Percentiles rank a stretch among this genome's conserved stretches.
Conservation (phyloP, 2,113 vertebrate species). For the Cisticola juncidis region DNA sequence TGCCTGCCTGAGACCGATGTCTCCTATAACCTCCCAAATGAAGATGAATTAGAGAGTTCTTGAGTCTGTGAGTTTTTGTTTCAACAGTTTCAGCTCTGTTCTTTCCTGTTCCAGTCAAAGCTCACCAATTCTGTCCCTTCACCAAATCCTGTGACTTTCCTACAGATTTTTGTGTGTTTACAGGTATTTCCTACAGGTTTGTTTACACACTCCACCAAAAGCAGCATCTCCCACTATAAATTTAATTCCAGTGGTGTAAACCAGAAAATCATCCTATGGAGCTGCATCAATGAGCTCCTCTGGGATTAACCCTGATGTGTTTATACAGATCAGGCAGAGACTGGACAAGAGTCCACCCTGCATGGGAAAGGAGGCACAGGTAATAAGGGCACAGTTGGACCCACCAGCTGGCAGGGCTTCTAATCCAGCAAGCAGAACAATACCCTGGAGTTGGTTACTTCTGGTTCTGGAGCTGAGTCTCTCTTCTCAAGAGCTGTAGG, state of each 20-base stretch:
- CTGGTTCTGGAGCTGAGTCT: not conserved
- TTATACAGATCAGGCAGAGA: not conserved
- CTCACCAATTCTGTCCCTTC: not conserved
- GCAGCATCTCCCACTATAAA: not conserved
- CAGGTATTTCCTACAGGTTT: rapidly evolving
- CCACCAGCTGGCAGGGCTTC: not conserved
- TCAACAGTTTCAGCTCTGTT: not conserved
- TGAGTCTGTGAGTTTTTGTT: not conserved
- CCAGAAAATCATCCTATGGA: not conserved
- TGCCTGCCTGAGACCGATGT: not conserved
- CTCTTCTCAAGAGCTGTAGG: not conserved
- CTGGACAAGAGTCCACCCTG: not conserved
- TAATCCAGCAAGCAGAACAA: not conserved
- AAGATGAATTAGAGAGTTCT: not conserved
- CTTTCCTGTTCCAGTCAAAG: not conserved
- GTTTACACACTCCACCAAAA: not conserved
- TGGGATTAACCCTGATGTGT: not conserved
- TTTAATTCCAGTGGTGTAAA: not conserved
- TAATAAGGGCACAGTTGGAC: not conserved
- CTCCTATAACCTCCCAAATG: not conserved
- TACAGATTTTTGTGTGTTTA: not conserved
- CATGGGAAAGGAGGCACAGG: not conserved
- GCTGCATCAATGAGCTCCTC: not conserved
- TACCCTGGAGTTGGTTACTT: not conserved
- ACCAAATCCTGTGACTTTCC: not conserved